Percentiles rank a stretch among this genome's conserved stretches.
Conservation (phyloP, 2,113 vertebrate genomes). For the Percopsis transmontana region DNA sequence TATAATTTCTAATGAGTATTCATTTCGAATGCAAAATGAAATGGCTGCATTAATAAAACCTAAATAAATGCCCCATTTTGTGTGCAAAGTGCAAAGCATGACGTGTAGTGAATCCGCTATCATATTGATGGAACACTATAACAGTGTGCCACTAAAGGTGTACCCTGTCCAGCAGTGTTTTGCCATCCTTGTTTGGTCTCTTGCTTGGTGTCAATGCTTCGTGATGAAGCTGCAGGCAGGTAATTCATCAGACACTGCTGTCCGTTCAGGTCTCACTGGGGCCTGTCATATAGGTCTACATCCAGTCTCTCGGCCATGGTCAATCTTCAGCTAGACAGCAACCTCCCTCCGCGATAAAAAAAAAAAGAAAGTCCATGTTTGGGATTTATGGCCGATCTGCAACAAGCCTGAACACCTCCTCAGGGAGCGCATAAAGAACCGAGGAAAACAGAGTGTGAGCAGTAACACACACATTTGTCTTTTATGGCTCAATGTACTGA, state of each 20-base stretch:
- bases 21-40: neutral
- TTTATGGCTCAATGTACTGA: slow-evolving; percentile 72
- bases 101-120: neutral
- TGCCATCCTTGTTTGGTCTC: slow-evolving; percentile 31
- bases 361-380: slow-evolving; percentile 45
- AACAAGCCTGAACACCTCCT: slow-evolving; percentile 65
- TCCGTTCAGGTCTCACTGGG: slow-evolving; percentile 62
- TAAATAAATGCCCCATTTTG: neutral
- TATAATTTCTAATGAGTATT: too few relatives aligned
- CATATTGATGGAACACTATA: slow-evolving; percentile 23
- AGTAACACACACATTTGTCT: slow-evolving; percentile 67
- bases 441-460: slow-evolving; percentile 61
- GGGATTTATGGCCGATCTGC: slow-evolving; percentile 69
- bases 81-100: neutral
- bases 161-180: slow-evolving; percentile 13
- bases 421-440: slow-evolving; percentile 70
- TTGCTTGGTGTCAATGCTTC: slow-evolving; percentile 48
- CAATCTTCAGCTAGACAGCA: slow-evolving; percentile 76
- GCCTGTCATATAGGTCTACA: slow-evolving; percentile 59
- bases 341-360: slow-evolving; percentile 52
- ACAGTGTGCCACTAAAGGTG: slow-evolving; percentile 23
- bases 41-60: neutral
- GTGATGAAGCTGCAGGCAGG: slow-evolving; percentile 56
- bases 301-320: slow-evolving; percentile 67
- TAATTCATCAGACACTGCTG: slow-evolving; percentile 64